Base-by-base conservation (phyloP, 2,113 vertebrate genomes). In the Pandion haliaetus region DNA sequence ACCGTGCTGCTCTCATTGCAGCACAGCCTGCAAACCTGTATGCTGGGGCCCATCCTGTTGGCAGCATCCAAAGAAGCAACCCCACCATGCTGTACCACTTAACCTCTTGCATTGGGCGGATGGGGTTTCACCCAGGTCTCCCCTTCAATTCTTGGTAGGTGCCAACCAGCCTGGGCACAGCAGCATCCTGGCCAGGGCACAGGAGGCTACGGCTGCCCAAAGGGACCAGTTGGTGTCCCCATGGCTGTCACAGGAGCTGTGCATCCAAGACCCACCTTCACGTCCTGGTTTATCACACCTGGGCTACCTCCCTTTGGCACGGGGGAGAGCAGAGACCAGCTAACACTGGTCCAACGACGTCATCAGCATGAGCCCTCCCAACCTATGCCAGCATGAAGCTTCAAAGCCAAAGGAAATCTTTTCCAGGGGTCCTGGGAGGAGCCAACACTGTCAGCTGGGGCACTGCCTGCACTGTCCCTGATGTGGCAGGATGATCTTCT, bases 1-100 rank as follows among this genome's bases (percentile, higher is more conserved):
- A 17, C 44, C 0, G 0, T 18, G 47, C n/a, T 4, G 1, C 8
- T 42, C 45, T 20, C 2, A 1, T 5, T 3, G 62, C 0, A 0
- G 34, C 0, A 2, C 70, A 36, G n/a, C 20, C 62, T n/a, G 62
- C 19, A 31, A 18, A 31, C 0, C 0, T 3, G 1, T 14, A 31
- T 69, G 62, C 61, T 70, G 65, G 31, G 28, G 16, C 34, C 69
- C 1, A 1, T 61, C 36, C 28, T 57, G 4, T 20, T 52, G 40
- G 70, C 44, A 70, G 49, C 38, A 6, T 17, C 62, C 8, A 4
- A 36, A 61, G 76, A 69, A 58, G 17, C 34, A 23, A 6, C 19
- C 15, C 17, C 9, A 1, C 6, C 5, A 0, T 1, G 1, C 34
- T 40, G 32, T 38, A 31, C 17, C 50, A 3, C 29, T 32, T 3